phyloP scores from a whole-genome alignment of 2,113 vertebrate species.

The Thryonomys swinderianus region DNA sequence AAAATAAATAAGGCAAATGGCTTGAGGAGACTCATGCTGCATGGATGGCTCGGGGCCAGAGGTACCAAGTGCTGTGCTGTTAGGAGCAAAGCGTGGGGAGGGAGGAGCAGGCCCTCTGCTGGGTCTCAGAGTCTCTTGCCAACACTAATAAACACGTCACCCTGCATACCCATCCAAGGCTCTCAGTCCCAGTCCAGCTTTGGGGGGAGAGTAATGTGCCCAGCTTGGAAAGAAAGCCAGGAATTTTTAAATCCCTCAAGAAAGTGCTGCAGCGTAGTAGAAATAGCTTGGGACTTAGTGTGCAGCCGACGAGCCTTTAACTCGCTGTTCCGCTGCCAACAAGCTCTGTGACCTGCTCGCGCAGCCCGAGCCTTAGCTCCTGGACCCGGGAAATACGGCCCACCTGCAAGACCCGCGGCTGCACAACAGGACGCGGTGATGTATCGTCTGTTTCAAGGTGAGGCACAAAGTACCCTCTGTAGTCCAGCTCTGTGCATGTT shows the following conservation, averaged over 20 bases:
- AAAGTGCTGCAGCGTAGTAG: not conserved
- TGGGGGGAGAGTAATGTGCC: not conserved
- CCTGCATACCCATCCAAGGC: not conserved
- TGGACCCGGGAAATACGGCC: not conserved
- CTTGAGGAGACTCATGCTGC: not conserved
- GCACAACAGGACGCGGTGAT: not conserved
- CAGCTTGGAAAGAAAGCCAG: not conserved
- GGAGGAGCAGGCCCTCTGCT: not conserved
- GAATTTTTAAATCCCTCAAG: not conserved
- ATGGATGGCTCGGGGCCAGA: not conserved
- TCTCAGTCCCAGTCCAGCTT: not conserved
- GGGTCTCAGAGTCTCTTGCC: not conserved
- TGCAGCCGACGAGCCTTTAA: not conserved
- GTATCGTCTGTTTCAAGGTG: not conserved
- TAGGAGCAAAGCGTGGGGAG: not conserved
- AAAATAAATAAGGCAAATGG: constrained; percentile 48
- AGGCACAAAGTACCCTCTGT: not conserved
- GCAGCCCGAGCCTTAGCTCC: constrained; percentile 25
- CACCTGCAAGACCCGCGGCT: not conserved
- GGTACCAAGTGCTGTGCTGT: not conserved
- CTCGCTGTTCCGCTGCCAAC: not conserved
- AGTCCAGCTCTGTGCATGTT: rapidly evolving
- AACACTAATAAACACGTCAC: not conserved
- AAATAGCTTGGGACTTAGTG: not conserved
- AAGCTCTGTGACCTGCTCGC: not conserved